phyloP scores from a whole-genome alignment of 2,113 vertebrate species.

The Dasyurus viverrinus region DNA sequence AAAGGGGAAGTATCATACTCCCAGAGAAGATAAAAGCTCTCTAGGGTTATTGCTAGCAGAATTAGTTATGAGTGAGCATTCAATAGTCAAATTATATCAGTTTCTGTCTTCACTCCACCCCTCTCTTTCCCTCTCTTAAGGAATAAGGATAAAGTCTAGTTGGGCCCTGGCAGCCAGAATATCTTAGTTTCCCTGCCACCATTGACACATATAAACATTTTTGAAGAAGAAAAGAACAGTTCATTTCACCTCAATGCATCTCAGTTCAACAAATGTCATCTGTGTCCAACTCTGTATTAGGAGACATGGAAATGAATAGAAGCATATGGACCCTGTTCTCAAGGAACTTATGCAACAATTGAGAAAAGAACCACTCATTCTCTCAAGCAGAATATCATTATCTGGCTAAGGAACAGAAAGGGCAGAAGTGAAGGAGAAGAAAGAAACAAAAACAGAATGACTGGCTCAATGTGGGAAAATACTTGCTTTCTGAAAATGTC shows the following conservation, averaged over 20 bases:
- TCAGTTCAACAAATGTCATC: neutral
- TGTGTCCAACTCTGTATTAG: neutral
- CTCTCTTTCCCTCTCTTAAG: neutral
- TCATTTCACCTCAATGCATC: neutral
- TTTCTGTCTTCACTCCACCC: neutral
- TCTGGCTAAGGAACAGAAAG: neutral
- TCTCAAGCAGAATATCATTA: neutral
- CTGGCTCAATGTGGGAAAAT: neutral
- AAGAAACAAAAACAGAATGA: neutral
- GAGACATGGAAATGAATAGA: neutral
- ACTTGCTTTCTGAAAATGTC: neutral
- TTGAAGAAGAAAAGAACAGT: neutral
- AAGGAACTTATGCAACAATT: neutral
- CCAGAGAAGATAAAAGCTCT: fast-evolving
- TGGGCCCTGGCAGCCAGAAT: neutral
- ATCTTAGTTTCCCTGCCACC: neutral
- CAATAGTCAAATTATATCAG: neutral
- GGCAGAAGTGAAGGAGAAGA: neutral
- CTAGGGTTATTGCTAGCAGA: neutral
- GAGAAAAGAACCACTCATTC: neutral
- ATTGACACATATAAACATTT: neutral
- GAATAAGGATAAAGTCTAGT: neutral
- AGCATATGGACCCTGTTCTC: neutral
- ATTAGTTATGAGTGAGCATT: neutral
- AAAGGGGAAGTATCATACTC: constrained; percentile 2